Evolutionary conservation across 2,888 invertebrate genomes (phyloP), one percentile per base, ranked within the genome.

Genomic region (Andrena bucephala): DNA sequence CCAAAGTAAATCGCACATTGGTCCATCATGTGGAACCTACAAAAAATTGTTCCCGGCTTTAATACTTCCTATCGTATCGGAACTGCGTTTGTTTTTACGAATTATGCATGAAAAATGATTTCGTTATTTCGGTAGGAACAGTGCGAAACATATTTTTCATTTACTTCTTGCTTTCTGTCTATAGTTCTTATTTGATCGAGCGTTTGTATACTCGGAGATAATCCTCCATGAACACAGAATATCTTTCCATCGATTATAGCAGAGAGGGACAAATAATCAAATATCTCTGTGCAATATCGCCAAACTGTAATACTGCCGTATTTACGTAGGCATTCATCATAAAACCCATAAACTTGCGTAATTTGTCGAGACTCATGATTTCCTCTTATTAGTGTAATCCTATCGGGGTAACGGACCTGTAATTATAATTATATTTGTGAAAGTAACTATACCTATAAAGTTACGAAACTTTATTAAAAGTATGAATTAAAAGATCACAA

Each of bases 341-440:
- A 99, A 95, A 99, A 99, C 7, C 99, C 99, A 94, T 99, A 99
- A 6, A 99, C 99, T 95, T 99, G 99, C 83, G 99, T 99, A 84
- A 99, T 99, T 95, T 99, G 99, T 91, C 99, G 96, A 83, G 99
- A 99, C 95, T 99, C 99, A 92, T 99, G 99, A 94, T 99, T 99
- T 57, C 99, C 99, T 92, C 99, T 96, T 91, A 99, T 99, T 89
- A 99, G 95, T 86, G 99, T 99, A 87, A 99, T 99, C 93, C 99
- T 97, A 94, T 99, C 99, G 81, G 99, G 99, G 95, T 99, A 99
- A 85, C 99, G 96, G 74, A 99, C 99, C 98, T 98, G 50, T 10
- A 76, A 81, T 59, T 54, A 48, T 8, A 48, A 65, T 63, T 68
- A 72, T 8, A 70, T 70, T 66, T 13, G 42, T 16, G 36, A 10